Percentiles rank a stretch among this genome's conserved stretches.
Evolutionary conservation across 1,140 invertebrate genomes (phyloP).

Genomic region (Drosophila nannoptera): DNA sequence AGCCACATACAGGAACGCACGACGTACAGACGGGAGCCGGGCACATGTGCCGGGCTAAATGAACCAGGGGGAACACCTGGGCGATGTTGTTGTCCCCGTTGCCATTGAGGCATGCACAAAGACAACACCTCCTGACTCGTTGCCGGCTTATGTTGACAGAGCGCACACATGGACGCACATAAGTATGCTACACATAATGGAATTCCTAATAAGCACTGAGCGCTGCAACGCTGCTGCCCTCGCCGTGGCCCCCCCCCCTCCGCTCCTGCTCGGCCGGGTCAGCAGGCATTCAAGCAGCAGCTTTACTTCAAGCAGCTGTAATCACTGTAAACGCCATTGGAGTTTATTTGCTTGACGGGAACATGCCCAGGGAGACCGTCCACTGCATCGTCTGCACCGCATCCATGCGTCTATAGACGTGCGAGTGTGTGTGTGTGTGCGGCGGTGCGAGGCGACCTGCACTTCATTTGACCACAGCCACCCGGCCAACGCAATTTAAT

Average conservation of each 20-base stretch:
- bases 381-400: neutral
- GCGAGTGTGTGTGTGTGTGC: conserved; percentile 24
- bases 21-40: neutral
- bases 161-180: conserved; percentile 45
- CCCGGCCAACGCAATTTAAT: conserved; percentile 61
- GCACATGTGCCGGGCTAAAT: conserved; percentile 19
- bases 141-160: conserved; percentile 58
- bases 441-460: conserved; percentile 42
- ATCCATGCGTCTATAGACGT: neutral
- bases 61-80: conserved; percentile 24
- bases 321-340: conserved; percentile 47
- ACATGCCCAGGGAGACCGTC: neutral
- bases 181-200: conserved; percentile 66
- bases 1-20: conserved; percentile 4
- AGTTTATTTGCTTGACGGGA: conserved; percentile 50
- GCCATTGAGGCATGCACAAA: conserved; percentile 34
- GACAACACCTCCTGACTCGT: conserved; percentile 26
- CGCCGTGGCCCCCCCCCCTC: conserved; percentile 11
- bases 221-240: conserved; percentile 28
- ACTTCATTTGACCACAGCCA: conserved; percentile 28
- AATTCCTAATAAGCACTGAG: conserved; percentile 68
- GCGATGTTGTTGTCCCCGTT: conserved; percentile 2
- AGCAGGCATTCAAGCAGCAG: conserved; percentile 50
- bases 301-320: conserved; percentile 18
- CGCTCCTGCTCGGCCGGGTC: conserved; percentile 46